These are phyloP conservation scores for Siniperca scherzeri DNA, from an alignment of 2,797 vertebrate genomes.

Conservation along the genomic window DNA sequence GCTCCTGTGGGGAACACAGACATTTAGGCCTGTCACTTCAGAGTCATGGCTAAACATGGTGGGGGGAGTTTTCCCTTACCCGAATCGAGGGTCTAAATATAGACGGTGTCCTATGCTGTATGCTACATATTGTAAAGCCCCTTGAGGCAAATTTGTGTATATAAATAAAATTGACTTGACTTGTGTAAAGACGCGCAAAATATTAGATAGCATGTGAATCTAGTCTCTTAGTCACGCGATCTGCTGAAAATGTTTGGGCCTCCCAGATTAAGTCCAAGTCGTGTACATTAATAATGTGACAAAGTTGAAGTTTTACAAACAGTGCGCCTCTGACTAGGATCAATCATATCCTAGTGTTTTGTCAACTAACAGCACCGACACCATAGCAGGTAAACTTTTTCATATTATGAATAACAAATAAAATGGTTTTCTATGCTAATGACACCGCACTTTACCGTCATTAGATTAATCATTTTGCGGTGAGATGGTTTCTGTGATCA, in stretches of 20 bases:
- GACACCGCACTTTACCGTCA: neutral
- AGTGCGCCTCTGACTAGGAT: neutral
- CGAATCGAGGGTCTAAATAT: too few relatives aligned
- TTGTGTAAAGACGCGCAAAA: conserved; percentile 27
- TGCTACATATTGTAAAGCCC: too few relatives aligned
- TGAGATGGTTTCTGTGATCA: neutral
- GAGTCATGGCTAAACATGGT: neutral
- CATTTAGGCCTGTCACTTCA: neutral
- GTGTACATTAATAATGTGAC: neutral
- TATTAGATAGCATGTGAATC: neutral
- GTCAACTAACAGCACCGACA: neutral
- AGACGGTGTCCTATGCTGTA: too few relatives aligned
- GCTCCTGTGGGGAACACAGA: conserved; percentile 85
- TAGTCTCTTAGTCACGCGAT: neutral
- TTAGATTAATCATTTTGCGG: neutral
- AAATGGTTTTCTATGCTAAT: neutral
- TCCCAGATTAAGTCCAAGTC: neutral
- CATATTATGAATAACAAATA: neutral
- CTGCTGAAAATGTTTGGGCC: neutral
- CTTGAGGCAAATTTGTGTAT: too few relatives aligned
- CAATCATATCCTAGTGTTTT: neutral
- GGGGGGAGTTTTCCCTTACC: too few relatives aligned
- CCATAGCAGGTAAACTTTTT: neutral
- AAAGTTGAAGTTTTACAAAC: neutral
- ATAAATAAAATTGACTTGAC: too few relatives aligned